Evolutionary conservation across 2,888 invertebrate genomes (phyloP), one percentile per base, ranked within the genome.

Genomic region (Ophioninae sp.): DNA sequence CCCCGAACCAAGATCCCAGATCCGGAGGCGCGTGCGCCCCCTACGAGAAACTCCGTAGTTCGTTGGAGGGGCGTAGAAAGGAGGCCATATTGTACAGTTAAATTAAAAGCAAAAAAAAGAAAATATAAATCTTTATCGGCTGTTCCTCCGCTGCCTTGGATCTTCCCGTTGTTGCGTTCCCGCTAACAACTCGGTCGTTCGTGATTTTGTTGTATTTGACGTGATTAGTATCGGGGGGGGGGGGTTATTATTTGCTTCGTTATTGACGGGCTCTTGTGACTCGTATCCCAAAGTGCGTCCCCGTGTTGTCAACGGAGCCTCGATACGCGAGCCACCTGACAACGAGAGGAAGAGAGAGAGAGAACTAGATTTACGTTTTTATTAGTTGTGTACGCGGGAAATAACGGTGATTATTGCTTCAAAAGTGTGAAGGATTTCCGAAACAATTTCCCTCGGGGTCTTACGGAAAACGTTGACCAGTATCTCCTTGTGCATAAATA

Each of bases 41-140:
- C 65, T 37, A 64, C 75, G 58, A 13, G 41, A 73, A 77, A 78
- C 65, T 68, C 79, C 61, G 79, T 59, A 81, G 83, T 83, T 61
- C 84, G 79, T 86, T 89, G 91, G 92, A 92, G 92, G 93, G 93
- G 92, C 92, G 93, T 93, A 92, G 92, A 92, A 93, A 93, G 91
- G 93, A 92, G 93, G 92, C 93, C 93, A 93, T 93, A 92, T 93
- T 93, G 93, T 93, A 93, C 93, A 92, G 92, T 92, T 92, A 92
- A 93, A 92, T 92, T 90, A 91, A 91, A 92, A 91, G 92, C 63
- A 79, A 84, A 91, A 91, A 90, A 84, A 81, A 83, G 22, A 77
- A 58, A 81, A 68, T 75, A 82, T 79, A 65, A 83, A 44, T 67
- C 80, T 73, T 78, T 61, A 79, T 84, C 84, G 81, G 84, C 74